phyloP scores from a whole-genome alignment of 2,113 vertebrate genomes.

The Argyrosomus japonicus region DNA sequence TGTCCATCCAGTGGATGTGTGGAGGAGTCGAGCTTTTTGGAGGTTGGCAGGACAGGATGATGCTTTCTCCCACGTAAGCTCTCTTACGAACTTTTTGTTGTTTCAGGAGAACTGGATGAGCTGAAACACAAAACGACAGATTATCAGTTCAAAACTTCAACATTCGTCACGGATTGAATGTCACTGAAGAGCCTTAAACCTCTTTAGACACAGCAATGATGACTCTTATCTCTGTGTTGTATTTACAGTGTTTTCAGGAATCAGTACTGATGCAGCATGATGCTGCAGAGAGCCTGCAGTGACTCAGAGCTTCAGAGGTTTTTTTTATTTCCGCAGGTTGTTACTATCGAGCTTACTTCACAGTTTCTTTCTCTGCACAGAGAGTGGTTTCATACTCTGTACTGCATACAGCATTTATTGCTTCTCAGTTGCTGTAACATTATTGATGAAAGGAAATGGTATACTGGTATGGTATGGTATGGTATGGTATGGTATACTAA shows the following conservation, averaged over 20 bases:
- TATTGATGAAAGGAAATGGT: neutral
- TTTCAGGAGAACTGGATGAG: slow-evolving; percentile 86
- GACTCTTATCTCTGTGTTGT: neutral
- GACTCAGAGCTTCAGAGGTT: neutral
- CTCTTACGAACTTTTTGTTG: slow-evolving; percentile 67
- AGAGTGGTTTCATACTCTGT: neutral
- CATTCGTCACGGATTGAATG: neutral
- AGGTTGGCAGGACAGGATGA: slow-evolving; percentile 87
- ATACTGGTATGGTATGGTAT: neutral
- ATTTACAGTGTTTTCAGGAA: neutral
- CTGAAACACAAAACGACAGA: slow-evolving; percentile 73
- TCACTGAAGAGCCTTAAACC: neutral
- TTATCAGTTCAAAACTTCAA: neutral
- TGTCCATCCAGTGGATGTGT: slow-evolving; percentile 85
- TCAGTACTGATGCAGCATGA: neutral
- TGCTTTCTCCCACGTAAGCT: slow-evolving; percentile 82
- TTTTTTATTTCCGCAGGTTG: neutral
- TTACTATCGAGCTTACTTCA: neutral
- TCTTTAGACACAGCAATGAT: neutral
- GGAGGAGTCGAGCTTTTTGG: slow-evolving; percentile 84
- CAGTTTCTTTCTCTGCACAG: neutral
- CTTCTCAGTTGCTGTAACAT: neutral
- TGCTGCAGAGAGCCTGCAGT: slow-evolving; percentile 26
- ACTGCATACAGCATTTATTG: neutral
- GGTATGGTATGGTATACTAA: too few relatives aligned